These are phyloP conservation scores for Masnerella sp. DNA, from an alignment of 2,888 invertebrate genomes.

Conservation along the genomic window DNA sequence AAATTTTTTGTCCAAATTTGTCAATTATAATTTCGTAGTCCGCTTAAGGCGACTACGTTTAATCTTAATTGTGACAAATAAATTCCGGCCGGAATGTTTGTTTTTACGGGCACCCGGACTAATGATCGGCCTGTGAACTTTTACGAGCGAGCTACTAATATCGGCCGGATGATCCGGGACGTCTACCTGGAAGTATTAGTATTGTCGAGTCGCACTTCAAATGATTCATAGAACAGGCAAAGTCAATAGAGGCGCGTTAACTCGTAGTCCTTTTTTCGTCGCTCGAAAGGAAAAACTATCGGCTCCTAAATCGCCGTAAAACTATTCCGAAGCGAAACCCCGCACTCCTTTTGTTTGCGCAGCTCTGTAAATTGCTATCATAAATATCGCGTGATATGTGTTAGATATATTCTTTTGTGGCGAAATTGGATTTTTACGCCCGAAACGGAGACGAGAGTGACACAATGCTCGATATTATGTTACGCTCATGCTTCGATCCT, in stretches of 20 bases:
- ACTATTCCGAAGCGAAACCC: constrained; percentile 22
- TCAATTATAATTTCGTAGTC: no score
- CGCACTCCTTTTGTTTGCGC: constrained; percentile 40
- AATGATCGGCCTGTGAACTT: constrained; percentile 34
- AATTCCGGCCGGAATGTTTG: constrained; percentile 41
- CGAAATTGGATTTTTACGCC: constrained; percentile 14
- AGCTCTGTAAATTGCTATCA: constrained; percentile 34
- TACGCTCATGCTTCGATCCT: constrained; percentile 8
- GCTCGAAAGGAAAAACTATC: constrained; percentile 23
- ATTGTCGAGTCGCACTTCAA: constrained; percentile 60
- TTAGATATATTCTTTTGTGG: constrained; percentile 45
- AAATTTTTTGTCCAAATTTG: no score
- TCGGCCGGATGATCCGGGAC: constrained; percentile 63
- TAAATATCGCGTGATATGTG: constrained; percentile 38
- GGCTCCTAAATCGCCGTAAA: constrained; percentile 34
- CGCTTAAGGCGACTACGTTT: no score
- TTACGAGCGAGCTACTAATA: constrained; percentile 36
- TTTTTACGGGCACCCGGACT: constrained; percentile 32
- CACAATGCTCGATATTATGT: constrained; percentile 18
- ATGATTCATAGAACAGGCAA: constrained; percentile 53
- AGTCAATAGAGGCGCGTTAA: constrained; percentile 49
- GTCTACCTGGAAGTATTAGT: constrained; percentile 65
- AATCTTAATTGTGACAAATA: constrained; percentile 52
- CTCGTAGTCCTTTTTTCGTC: constrained; percentile 27
- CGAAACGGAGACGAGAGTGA: constrained; percentile 6